Base-by-base conservation (phyloP, 2,797 vertebrate genomes). In the Bradypodion ventrale region DNA sequence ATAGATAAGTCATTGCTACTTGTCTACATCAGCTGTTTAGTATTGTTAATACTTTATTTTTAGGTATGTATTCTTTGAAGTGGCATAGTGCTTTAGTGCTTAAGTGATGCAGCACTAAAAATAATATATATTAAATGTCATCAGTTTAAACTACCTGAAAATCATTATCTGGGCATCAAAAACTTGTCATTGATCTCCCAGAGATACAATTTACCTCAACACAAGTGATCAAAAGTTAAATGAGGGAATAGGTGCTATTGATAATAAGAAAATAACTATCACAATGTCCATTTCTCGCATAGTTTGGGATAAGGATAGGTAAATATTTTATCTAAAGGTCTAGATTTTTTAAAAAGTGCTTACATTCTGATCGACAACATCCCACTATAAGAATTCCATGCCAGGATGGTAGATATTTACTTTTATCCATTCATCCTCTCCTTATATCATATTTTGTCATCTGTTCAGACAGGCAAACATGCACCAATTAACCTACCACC, bases 401-500 rank as follows among this genome's bases (percentile, higher is more conserved):
- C 52, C n/a, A 29, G 32, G 63, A 19, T 8, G n/a, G 15, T 32
- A 42, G 59, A 10, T 60, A 42, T 75, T 46, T 80, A 56, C 68
- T 25, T 27, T 59, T 75, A 4, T 21, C 29, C 56, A 79, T 65
- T 27, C 59, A 37, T 21, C 32, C 52, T 78, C 74, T 49, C 21
- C 49, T 40, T 68, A 35, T 27, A 19, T 9, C 23, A 59, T 80
- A n/a, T 16, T 75, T 75, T 69, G 52, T 70, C 69, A 32, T 62
- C 37, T 76, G 40, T 62, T 76, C 73, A 81, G 40, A 69, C 65
- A 69, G 40, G 62, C 32, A 76, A 65, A n/a, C 65, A 81, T 70
- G 52, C 76, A 40, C 73, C 73, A 81, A 81, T 85, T 81, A 69
- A 16, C 56, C 73, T 70, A 52, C 40, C 42, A 76, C 37, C 21